A percentile compares a stretch with the other conserved stretches of the same genome.
phyloP scores from a whole-genome alignment of 2,113 vertebrate genomes.

The Proteles cristata region DNA sequence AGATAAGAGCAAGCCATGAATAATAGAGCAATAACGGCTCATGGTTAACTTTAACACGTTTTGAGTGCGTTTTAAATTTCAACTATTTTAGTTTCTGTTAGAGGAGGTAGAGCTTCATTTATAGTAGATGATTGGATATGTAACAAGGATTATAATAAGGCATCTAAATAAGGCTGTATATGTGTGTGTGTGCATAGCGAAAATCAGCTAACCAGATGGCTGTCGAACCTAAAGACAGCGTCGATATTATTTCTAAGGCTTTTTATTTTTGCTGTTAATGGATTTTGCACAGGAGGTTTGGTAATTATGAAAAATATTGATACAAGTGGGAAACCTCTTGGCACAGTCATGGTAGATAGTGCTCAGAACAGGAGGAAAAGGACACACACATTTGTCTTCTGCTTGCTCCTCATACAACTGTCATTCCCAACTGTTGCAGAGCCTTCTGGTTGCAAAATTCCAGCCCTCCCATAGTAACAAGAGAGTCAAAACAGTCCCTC shows the following conservation, averaged over 20 bases:
- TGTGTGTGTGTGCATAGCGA: too few species aligned
- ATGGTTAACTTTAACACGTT: not conserved
- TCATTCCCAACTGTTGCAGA: conserved; percentile 79
- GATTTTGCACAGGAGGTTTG: conserved; percentile 30
- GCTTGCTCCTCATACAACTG: conserved; percentile 70
- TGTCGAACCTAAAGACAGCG: conserved; percentile 38
- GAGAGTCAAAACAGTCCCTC: conserved; percentile 76
- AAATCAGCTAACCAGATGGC: conserved; percentile 50
- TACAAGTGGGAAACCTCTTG: conserved; percentile 72
- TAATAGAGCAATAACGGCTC: not conserved
- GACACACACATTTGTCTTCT: conserved; percentile 79
- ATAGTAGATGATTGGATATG: not conserved
- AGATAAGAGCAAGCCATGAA: not conserved
- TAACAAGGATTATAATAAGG: conserved; percentile 41
- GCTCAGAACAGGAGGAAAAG: conserved; percentile 67
- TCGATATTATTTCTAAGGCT: conserved; percentile 27
- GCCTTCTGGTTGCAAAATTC: conserved; percentile 81
- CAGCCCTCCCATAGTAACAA: conserved; percentile 79
- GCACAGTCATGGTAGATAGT: not conserved
- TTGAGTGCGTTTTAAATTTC: not conserved
- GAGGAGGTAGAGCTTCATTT: conserved; percentile 38
- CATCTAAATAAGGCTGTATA: not conserved
- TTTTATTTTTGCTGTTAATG: conserved; percentile 38
- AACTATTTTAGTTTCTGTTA: conserved; percentile 50
- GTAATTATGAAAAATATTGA: conserved; percentile 75